These are phyloP conservation scores for Platyrinchus mystaceus DNA, from an alignment of 2,797 vertebrate species.

Conservation along the genomic window DNA sequence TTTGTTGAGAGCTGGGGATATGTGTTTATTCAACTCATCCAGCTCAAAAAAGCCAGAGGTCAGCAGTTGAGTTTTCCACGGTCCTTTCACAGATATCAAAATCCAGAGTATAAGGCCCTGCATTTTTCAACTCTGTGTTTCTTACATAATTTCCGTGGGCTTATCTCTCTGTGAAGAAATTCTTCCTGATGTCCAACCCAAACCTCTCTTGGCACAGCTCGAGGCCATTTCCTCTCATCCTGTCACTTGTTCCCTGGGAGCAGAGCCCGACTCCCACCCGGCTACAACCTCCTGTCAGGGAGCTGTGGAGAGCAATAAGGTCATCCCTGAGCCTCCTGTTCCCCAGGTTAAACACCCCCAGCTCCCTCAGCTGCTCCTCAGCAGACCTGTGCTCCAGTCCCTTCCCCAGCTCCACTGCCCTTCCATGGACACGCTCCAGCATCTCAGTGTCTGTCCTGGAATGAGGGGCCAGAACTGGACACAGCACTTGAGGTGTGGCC, in stretches of 20 bases:
- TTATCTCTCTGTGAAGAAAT: background rate
- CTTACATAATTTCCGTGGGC: background rate
- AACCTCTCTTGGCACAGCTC: background rate
- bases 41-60: background rate
- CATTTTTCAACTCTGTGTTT: background rate
- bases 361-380: background rate
- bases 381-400: background rate
- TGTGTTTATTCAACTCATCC: background rate
- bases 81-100: background rate
- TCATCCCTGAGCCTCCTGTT: background rate
- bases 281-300: background rate
- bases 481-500: fast-evolving
- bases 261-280: too few species aligned
- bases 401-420: background rate
- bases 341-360: background rate
- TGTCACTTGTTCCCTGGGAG: fast-evolving
- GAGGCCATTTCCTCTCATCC: background rate
- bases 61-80: background rate
- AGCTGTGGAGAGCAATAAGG: fast-evolving
- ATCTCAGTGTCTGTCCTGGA: background rate
- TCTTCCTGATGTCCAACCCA: background rate
- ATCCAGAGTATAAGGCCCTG: background rate
- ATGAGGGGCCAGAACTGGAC: background rate
- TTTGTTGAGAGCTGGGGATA: background rate
- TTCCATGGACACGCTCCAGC: background rate